Percentiles rank a stretch among this genome's conserved stretches.
These are phyloP conservation scores for Epinephelus lanceolatus DNA, from an alignment of 2,113 vertebrate species.

Conservation along the genomic window DNA sequence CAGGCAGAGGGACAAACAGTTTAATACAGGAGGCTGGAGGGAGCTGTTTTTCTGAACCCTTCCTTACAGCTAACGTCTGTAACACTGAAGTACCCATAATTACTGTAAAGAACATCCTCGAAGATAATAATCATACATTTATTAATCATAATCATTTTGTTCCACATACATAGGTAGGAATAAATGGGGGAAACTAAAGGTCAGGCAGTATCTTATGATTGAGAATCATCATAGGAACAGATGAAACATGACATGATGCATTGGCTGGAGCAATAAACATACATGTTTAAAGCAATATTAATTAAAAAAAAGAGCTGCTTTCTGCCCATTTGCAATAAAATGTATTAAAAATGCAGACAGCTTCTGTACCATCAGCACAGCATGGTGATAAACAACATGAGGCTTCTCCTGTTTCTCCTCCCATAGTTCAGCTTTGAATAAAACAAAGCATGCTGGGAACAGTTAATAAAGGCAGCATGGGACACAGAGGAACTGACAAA, in stretches of 20 bases:
- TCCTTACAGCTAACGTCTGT: background rate
- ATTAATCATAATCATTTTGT: conserved; percentile 24
- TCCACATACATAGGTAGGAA: background rate
- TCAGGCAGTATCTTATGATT: background rate
- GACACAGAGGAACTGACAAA: background rate
- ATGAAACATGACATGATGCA: background rate
- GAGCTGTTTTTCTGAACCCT: background rate
- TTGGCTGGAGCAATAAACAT: background rate
- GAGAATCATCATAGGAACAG: background rate
- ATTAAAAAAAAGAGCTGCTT: background rate
- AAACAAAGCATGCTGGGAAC: conserved; percentile 41
- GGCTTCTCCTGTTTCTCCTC: background rate
- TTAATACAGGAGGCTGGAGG: conserved; percentile 1
- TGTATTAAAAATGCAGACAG: background rate
- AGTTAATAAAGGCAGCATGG: conserved; percentile 1
- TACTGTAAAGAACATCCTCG: background rate
- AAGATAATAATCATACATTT: background rate
- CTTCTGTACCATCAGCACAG: background rate
- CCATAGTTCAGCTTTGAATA: conserved; percentile 23
- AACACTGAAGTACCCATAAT: conserved; percentile 12
- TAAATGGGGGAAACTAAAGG: background rate
- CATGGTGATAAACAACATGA: background rate
- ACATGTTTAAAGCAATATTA: too few relatives aligned
- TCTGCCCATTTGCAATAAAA: background rate
- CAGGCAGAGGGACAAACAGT: background rate